Conservation (phyloP, 35 echinoderm and acorn worm genomes). For the Patiria miniata region DNA sequence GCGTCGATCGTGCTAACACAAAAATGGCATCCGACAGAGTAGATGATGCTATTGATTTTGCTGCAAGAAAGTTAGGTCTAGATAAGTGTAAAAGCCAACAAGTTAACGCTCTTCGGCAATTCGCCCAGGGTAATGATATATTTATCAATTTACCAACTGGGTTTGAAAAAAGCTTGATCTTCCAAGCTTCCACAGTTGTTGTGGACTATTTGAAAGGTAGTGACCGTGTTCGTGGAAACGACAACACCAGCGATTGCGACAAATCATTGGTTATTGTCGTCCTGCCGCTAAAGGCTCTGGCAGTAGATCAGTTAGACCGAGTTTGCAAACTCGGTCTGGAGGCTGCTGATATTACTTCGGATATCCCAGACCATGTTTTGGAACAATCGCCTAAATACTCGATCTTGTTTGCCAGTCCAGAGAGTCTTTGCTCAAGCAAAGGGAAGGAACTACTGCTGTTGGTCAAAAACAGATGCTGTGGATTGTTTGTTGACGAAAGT, state of each 20-base stretch:
- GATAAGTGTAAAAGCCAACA: constrained; percentile 9
- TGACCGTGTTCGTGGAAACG: too few relatives aligned
- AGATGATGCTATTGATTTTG: constrained; percentile 4
- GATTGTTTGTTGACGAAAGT: constrained; percentile 40
- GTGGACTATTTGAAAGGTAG: neutral
- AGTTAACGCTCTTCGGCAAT: constrained; percentile 19
- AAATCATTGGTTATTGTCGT: constrained; percentile 5
- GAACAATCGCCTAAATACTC: neutral
- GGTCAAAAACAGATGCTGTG: constrained; percentile 15
- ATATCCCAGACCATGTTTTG: neutral
- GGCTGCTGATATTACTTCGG: neutral
- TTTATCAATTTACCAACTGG: constrained; percentile 46
- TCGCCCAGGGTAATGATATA: neutral
- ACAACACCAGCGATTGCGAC: too few relatives aligned
- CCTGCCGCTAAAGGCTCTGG: constrained; percentile 27
- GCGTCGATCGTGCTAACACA: too few relatives aligned
- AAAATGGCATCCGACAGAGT: too few relatives aligned
- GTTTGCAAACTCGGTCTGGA: neutral
- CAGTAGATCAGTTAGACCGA: constrained; percentile 16
- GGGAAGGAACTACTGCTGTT: constrained; percentile 18
- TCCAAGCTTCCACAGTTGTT: constrained; percentile 5
- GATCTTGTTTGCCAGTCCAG: constrained; percentile 33
- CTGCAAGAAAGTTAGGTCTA: constrained; percentile 7
- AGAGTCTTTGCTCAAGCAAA: neutral
- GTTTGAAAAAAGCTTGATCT: constrained; percentile 37